Evolutionary conservation across 37 sponge, comb jelly and placozoan genomes (phyloP).

Genomic region (Diacarnus erythraeanus): DNA sequence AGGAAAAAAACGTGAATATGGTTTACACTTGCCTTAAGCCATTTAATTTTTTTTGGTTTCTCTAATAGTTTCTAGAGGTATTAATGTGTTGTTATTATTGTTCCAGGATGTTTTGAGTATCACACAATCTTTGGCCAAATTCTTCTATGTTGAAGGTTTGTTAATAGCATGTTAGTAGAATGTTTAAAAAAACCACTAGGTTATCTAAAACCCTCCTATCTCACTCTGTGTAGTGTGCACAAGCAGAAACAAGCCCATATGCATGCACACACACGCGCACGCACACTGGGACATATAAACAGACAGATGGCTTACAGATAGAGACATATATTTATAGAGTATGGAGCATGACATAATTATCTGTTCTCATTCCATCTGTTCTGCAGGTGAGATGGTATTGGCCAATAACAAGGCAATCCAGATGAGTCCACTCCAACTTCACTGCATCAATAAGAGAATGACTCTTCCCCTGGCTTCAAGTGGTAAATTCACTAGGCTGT

Average conservation of each 20-base stretch:
- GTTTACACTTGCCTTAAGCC: too few species aligned
- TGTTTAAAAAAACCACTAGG: too few species aligned
- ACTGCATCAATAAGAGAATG: slow-evolving; percentile 58
- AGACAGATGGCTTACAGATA: too few species aligned
- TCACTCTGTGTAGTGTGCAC: neutral
- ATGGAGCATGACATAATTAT: neutral
- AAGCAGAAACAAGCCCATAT: neutral
- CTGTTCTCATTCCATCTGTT: neutral
- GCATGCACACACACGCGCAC: neutral
- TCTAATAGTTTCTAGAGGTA: neutral
- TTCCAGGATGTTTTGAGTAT: slow-evolving; percentile 61
- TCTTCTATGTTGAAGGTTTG: slow-evolving; percentile 43
- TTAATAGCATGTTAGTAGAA: neutral
- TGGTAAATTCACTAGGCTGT: slow-evolving; percentile 18
- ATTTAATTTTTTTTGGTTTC: neutral
- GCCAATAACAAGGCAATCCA: slow-evolving; percentile 36
- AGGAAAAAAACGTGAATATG: too few species aligned
- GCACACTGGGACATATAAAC: slow-evolving; percentile 2
- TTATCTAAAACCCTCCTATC: neutral
- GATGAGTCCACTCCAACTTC: slow-evolving; percentile 65
- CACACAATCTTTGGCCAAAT: slow-evolving; percentile 32
- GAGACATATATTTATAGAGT: neutral
- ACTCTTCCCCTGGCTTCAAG: slow-evolving; percentile 45
- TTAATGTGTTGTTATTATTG: neutral
- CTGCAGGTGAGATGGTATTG: slow-evolving; percentile 45